Conservation (phyloP, 1,140 invertebrate species). For the Anagrus nilaparvatae region DNA sequence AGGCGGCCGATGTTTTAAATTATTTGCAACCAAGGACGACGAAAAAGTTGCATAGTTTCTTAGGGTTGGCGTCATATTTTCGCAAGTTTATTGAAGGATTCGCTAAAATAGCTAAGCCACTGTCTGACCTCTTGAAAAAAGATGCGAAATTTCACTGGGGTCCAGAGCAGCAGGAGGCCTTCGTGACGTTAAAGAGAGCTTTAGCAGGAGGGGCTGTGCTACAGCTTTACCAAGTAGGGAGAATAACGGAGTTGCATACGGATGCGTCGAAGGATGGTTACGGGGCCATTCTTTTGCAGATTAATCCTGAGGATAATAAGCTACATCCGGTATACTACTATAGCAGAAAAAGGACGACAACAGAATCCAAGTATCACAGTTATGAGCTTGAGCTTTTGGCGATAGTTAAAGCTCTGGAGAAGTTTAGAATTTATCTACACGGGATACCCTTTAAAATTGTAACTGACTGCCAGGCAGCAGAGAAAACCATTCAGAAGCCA, state of each 20-base stretch:
- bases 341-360: background rate
- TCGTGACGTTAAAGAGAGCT: too few species aligned
- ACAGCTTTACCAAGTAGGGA: background rate
- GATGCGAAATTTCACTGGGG: too few species aligned
- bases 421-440: background rate
- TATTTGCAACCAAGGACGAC: too few species aligned
- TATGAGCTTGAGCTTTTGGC: background rate
- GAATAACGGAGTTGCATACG: too few species aligned
- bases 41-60: conserved; percentile 6
- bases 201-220: too few species aligned
- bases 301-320: background rate
- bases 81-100: conserved; percentile 7
- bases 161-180: too few species aligned
- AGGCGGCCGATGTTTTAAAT: too few species aligned
- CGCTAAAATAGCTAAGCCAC: too few species aligned
- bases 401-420: background rate
- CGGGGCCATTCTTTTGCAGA: conserved; percentile 22
- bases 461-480: too few species aligned
- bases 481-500: too few species aligned
- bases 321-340: background rate
- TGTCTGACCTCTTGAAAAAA: too few species aligned
- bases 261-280: conserved; percentile 24
- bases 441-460: background rate
- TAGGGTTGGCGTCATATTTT: conserved; percentile 11
- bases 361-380: background rate